Conservation (phyloP, 2,888 invertebrate species). For the Cenopis cana region DNA sequence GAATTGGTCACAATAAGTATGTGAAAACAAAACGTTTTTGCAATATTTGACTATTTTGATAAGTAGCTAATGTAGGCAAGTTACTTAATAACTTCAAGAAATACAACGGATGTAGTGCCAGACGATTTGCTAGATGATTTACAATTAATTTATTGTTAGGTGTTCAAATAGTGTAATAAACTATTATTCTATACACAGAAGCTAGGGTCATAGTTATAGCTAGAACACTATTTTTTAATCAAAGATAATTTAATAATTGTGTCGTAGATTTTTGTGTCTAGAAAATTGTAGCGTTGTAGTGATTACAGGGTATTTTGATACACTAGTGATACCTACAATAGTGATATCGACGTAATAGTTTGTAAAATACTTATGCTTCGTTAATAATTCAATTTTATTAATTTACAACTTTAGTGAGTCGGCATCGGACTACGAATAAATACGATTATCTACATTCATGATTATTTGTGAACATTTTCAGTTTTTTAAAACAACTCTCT, state of each 20-base stretch:
- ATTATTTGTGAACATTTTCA: too few relatives aligned
- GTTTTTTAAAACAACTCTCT: too few relatives aligned
- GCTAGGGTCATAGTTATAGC: slow-evolving; percentile 3
- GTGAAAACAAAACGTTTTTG: slow-evolving; percentile 50
- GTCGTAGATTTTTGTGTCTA: slow-evolving; percentile 1
- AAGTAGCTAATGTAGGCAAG: slow-evolving; percentile 13
- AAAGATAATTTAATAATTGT: neutral
- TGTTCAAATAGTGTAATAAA: neutral
- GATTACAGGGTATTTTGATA: too few relatives aligned
- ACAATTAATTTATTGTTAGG: neutral
- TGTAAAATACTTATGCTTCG: neutral
- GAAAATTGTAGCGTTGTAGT: neutral
- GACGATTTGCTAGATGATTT: neutral
- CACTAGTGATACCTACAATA: too few relatives aligned
- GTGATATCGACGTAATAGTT: neutral
- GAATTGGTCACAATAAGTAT: slow-evolving; percentile 64
- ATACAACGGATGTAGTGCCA: neutral
- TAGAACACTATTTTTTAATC: neutral
- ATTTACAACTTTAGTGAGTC: neutral
- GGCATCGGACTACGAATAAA: neutral
- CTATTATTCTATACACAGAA: neutral
- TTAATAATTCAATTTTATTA: neutral
- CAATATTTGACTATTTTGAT: slow-evolving; percentile 21
- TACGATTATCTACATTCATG: too few relatives aligned
- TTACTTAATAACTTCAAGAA: neutral